These are phyloP conservation scores for Therioaphis trifolii DNA, from an alignment of 2,888 invertebrate species.

Conservation along the genomic window DNA sequence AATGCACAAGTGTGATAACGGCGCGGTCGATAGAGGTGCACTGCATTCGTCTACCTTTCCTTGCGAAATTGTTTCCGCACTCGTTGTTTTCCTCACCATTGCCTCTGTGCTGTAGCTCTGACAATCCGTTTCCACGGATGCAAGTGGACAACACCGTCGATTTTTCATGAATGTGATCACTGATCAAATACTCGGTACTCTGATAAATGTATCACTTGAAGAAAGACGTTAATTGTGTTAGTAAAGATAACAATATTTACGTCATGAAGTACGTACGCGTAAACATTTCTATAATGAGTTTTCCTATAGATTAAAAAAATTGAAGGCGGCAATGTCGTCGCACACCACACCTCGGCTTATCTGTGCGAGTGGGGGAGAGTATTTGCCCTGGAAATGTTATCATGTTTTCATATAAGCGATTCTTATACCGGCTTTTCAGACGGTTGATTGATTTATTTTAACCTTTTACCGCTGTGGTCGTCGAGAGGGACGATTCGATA, in stretches of 20 bases:
- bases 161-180: too few species aligned
- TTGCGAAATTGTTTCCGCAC: too few species aligned
- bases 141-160: too few species aligned
- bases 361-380: not conserved
- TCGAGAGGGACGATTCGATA: not conserved
- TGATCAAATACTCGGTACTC: too few species aligned
- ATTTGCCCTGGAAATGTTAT: conserved; percentile 18
- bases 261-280: not conserved
- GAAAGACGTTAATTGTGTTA: not conserved
- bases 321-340: not conserved
- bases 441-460: conserved; percentile 39
- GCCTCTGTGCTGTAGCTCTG: too few species aligned
- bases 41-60: too few species aligned
- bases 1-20: not conserved
- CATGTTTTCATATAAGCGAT: not conserved
- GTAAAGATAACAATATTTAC: conserved; percentile 26
- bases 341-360: not conserved
- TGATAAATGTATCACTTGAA: too few species aligned
- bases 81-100: too few species aligned
- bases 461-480: not conserved
- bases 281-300: not conserved
- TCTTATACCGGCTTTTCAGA: not conserved
- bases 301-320: conserved; percentile 1
- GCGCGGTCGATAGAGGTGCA: not conserved
- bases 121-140: too few species aligned